phyloP scores from a whole-genome alignment of 2,797 vertebrate genomes.

The Garrulus glandarius region DNA sequence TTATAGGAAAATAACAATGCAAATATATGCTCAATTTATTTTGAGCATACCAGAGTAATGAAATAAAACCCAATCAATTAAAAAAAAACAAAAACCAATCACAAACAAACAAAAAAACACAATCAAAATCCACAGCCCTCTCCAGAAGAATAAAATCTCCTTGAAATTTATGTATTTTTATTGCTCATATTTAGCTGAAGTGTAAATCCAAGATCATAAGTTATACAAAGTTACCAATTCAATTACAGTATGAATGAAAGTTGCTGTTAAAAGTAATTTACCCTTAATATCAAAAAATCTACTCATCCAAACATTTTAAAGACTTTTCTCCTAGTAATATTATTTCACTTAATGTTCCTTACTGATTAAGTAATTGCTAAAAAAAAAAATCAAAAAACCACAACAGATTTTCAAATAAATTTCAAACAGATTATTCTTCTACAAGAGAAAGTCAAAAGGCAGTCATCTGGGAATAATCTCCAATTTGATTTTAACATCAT shows the following conservation, averaged over 20 bases:
- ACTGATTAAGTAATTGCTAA: not conserved
- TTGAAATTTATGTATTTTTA: not conserved
- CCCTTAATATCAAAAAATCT: not conserved
- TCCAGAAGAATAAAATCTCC: not conserved
- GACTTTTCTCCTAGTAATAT: not conserved
- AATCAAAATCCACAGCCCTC: accelerated
- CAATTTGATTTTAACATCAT: not conserved
- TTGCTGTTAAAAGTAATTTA: not conserved
- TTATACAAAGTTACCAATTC: not conserved
- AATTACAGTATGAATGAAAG: not conserved
- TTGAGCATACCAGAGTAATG: not conserved
- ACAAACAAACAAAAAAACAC: not conserved
- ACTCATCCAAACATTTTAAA: not conserved
- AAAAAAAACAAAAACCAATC: not conserved
- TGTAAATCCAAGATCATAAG: not conserved
- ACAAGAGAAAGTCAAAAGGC: not conserved
- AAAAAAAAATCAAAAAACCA: not conserved
- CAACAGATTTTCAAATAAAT: not conserved
- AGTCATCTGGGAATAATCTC: not conserved
- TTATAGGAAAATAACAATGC: not conserved
- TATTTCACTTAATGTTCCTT: not conserved
- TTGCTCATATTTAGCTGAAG: not conserved
- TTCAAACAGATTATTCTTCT: not conserved
- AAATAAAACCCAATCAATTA: not conserved
- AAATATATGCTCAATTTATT: not conserved